These are phyloP conservation scores for Drosophila sproati DNA, from an alignment of 1,140 invertebrate genomes.

Conservation along the genomic window DNA sequence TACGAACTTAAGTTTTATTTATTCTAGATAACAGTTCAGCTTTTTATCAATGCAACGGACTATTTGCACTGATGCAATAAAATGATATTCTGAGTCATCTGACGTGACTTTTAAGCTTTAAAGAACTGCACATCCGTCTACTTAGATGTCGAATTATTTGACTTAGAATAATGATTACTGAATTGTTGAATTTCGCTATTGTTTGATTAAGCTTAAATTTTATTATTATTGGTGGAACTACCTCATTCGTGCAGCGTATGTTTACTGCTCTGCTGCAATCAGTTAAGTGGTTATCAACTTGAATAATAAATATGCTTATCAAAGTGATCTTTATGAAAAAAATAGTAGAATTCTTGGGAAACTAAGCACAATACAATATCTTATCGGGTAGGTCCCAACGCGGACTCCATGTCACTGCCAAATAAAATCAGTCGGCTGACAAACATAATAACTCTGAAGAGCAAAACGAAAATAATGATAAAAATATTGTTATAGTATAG, in stretches of 20 bases:
- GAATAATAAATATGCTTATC: conserved; percentile 13
- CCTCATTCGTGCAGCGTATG: neutral
- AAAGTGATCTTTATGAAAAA: conserved; percentile 1
- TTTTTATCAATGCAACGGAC: neutral
- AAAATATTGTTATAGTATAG: too few relatives aligned
- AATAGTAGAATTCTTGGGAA: neutral
- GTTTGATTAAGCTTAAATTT: neutral
- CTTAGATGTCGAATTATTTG: neutral
- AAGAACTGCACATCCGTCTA: neutral
- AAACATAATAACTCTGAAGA: neutral
- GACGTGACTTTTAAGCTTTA: neutral
- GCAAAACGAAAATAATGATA: neutral
- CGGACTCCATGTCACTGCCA: too few relatives aligned
- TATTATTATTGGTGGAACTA: neutral
- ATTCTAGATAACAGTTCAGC: neutral
- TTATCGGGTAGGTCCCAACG: conserved; percentile 19
- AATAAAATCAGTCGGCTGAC: neutral
- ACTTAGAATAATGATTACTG: neutral
- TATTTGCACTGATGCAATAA: neutral
- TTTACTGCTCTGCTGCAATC: neutral
- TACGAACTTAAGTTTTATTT: neutral
- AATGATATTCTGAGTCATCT: neutral
- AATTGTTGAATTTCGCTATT: neutral
- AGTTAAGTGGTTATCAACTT: neutral
- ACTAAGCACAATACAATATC: conserved; percentile 24